Conservation (phyloP, 2,113 vertebrate genomes). For the Eclectus roratus region DNA sequence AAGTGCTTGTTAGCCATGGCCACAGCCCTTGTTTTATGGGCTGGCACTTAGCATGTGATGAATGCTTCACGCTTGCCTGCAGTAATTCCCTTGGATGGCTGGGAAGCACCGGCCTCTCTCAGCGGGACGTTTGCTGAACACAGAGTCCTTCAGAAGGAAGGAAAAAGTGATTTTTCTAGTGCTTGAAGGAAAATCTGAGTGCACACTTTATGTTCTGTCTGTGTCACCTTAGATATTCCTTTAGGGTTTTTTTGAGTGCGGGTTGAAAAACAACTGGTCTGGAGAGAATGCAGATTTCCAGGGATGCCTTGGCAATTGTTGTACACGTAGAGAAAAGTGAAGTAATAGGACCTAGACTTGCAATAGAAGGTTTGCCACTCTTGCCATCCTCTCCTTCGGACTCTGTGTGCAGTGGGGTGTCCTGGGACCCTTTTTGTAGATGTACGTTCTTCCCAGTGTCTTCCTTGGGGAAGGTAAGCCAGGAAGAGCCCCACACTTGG, state of each 20-base stretch:
- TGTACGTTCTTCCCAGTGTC: not conserved
- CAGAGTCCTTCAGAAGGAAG: not conserved
- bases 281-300: not conserved
- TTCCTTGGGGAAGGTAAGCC: not conserved
- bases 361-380: not conserved
- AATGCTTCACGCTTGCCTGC: not conserved
- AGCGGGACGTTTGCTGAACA: not conserved
- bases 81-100: not conserved
- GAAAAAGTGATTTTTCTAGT: not conserved
- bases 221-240: not conserved
- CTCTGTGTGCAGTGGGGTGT: rapidly evolving
- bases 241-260: no score
- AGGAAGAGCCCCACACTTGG: not conserved
- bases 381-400: not conserved
- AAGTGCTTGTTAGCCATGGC: not conserved
- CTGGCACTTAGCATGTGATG: not conserved
- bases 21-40: not conserved
- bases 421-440: rapidly evolving
- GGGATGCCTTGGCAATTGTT: not conserved
- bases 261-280: not conserved
- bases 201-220: not conserved
- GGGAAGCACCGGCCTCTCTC: not conserved
- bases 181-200: not conserved
- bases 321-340: rapidly evolving
- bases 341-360: rapidly evolving